Conservation (phyloP, 2,113 vertebrate genomes). For the Mesitornis unicolor region DNA sequence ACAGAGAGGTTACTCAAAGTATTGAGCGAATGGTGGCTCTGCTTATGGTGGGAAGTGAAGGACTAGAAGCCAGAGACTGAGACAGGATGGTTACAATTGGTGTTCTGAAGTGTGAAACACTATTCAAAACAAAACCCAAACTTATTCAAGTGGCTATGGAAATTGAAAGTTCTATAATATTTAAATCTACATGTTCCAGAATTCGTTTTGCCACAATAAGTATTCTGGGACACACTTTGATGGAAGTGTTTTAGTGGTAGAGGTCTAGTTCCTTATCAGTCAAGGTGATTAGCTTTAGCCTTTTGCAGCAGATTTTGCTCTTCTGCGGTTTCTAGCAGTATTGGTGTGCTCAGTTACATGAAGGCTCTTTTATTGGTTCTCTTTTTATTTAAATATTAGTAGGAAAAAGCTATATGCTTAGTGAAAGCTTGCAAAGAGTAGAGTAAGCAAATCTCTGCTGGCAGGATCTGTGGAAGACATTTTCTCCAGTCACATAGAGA, state of each 20-base stretch:
- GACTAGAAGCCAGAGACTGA: not conserved
- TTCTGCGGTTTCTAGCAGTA: not conserved
- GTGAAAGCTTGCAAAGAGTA: not conserved
- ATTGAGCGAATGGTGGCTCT: not conserved
- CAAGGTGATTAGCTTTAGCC: not conserved
- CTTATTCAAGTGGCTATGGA: not conserved
- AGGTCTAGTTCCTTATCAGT: not conserved
- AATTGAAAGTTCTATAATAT: not conserved
- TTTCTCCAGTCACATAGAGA: not conserved
- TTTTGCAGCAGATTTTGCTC: not conserved
- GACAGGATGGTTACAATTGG: not conserved
- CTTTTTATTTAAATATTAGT: not conserved
- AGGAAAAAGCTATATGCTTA: not conserved
- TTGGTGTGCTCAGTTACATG: not conserved
- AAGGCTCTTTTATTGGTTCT: not conserved
- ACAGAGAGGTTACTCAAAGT: not conserved
- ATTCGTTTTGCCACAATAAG: not conserved
- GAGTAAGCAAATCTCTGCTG: not conserved
- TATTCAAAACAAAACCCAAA: not conserved
- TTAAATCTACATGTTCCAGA: not conserved
- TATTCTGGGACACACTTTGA: not conserved
- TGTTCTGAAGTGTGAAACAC: not conserved
- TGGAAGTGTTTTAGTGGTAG: not conserved
- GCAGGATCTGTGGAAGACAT: not conserved
- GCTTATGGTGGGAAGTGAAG: not conserved